Evolutionary conservation across 23 tunicate genomes (phyloP).

Genomic region (Ciona savignyi): DNA sequence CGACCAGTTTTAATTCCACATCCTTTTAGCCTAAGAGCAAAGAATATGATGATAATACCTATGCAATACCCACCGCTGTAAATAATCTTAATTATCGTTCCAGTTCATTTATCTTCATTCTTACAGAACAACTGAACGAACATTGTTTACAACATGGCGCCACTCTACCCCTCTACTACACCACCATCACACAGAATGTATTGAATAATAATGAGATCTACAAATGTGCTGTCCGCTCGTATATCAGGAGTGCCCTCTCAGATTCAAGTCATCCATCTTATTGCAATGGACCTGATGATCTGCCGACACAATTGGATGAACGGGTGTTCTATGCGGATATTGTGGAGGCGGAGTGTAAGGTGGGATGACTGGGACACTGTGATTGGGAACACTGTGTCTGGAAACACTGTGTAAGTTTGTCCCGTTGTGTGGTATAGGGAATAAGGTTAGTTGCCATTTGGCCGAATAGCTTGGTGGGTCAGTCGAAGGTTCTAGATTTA

Average conservation of each 20-base stretch:
- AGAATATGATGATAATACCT: no score
- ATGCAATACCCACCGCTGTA: no score
- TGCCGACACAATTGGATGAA: not conserved
- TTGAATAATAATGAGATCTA: not conserved
- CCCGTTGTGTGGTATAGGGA: no score
- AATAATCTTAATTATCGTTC: no score
- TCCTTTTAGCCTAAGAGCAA: no score
- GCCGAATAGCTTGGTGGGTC: no score
- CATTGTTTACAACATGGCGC: constrained; percentile 57
- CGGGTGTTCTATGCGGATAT: not conserved
- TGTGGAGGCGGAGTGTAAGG: not conserved
- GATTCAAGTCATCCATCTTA: not conserved
- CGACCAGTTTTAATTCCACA: no score
- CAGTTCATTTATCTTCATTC: not conserved
- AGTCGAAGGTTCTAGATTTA: no score
- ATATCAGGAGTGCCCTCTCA: not conserved
- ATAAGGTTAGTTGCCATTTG: no score
- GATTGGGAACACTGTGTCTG: no score
- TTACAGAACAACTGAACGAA: constrained; percentile 42
- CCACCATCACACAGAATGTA: not conserved
- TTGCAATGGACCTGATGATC: not conserved
- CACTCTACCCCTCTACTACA: constrained; percentile 52
- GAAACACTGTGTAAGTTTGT: no score
- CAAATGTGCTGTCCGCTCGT: not conserved
- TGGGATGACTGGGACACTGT: no score